Conservation (phyloP, 1,140 invertebrate genomes). For the Caenorhabditis latens region DNA sequence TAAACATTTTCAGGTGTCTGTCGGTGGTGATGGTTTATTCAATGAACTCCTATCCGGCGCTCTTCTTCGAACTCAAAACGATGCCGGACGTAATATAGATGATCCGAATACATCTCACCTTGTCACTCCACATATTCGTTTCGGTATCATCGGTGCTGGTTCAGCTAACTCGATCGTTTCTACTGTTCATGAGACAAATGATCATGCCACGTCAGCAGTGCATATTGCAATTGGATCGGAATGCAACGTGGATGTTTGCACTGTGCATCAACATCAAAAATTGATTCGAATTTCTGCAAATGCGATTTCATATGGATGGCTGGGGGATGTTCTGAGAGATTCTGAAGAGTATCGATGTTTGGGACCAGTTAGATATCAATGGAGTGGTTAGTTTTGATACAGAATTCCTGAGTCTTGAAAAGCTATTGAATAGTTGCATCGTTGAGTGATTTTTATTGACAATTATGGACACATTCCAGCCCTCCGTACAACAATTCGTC, state of each 20-base stretch:
- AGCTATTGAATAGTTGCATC: not conserved
- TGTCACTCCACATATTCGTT: slow-evolving; percentile 81
- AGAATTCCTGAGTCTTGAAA: not conserved
- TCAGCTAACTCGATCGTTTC: slow-evolving; percentile 88
- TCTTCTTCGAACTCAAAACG: slow-evolving; percentile 85
- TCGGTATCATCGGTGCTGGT: slow-evolving; percentile 80
- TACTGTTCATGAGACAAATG: slow-evolving; percentile 87
- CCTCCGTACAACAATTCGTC: slow-evolving; percentile 74
- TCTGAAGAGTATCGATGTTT: slow-evolving; percentile 89
- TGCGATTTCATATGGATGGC: slow-evolving; percentile 88
- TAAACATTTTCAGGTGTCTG: slow-evolving; percentile 80
- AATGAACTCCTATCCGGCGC: slow-evolving; percentile 83
- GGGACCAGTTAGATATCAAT: slow-evolving; percentile 89
- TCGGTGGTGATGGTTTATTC: slow-evolving; percentile 90
- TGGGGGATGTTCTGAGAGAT: slow-evolving; percentile 87
- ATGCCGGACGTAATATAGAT: slow-evolving; percentile 79
- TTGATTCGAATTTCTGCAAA: slow-evolving; percentile 85
- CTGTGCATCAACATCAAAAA: slow-evolving; percentile 83
- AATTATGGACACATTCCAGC: slow-evolving; percentile 62
- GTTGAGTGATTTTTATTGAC: not conserved
- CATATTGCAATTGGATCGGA: slow-evolving; percentile 85
- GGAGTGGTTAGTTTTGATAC: slow-evolving; percentile 81
- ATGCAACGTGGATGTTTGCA: slow-evolving; percentile 84
- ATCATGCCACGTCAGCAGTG: slow-evolving; percentile 86
- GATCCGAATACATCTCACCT: slow-evolving; percentile 82